Evolutionary conservation across 2,113 vertebrate species (phyloP).

Genomic region (Lonchura striata): DNA sequence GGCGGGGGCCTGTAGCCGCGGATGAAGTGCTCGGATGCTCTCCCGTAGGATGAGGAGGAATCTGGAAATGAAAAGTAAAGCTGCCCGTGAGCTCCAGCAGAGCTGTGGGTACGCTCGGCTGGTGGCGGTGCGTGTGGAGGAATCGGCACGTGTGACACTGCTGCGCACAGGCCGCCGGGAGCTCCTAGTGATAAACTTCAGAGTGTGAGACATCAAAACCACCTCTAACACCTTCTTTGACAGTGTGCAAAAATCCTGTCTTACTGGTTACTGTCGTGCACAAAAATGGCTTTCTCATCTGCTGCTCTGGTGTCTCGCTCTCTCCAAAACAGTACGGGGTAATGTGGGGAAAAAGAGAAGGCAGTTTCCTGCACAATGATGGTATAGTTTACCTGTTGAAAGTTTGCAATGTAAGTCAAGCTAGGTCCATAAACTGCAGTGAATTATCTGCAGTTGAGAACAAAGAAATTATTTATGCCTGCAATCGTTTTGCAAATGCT

Average conservation of each 20-base stretch:
- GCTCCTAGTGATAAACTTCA: background rate
- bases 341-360: background rate
- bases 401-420: background rate
- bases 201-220: background rate
- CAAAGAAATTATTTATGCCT: background rate
- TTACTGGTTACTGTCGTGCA: background rate
- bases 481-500: background rate
- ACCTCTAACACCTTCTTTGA: background rate
- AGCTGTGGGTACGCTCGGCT: background rate
- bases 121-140: fast-evolving
- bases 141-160: fast-evolving
- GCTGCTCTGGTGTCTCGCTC: fast-evolving
- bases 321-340: background rate
- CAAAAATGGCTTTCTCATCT: background rate
- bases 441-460: background rate
- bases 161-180: fast-evolving
- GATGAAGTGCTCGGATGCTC: fast-evolving
- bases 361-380: background rate
- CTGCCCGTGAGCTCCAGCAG: background rate
- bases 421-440: background rate
- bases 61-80: background rate
- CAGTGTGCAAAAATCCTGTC: background rate
- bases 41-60: background rate
- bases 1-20: fast-evolving
- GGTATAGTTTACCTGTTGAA: background rate